Base-by-base conservation (phyloP, 1,140 invertebrate genomes). In the Nomia melanderi region DNA sequence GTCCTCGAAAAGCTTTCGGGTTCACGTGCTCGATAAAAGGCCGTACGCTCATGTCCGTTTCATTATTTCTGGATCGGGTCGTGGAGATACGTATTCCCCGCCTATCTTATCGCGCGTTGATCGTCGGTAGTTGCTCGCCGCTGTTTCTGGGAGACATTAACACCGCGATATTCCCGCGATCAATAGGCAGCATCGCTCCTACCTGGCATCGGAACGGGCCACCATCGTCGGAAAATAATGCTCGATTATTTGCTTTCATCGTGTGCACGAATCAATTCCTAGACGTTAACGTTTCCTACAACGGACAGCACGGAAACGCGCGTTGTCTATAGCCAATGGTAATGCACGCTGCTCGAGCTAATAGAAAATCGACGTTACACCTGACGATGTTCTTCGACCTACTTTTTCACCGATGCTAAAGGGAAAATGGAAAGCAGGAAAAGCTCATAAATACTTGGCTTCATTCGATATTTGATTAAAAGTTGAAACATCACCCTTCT, bases 161-260 rank as follows among this genome's bases (percentile, higher is more conserved):
- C 41, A 17, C 41, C 41, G 41, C 14, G 41, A 44, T 44, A 14
- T 59, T 65, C 72, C n/a, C n/a, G 17, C 53, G 72, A 75, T 75
- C 71, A 39, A 73, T 73, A 73, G 36, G 5, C 12, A 53, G 54
- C 62, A 56, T 29, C 41, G 12, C 39, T 54, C 60, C 60, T 41
- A 25, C 9, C 59, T 50, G 29, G 62, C 57, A 63, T 67, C 25
- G 29, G 44, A 66, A 66, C 54, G 44, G 12, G 39, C 20, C 29
- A 72, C 77, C 81, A 44, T 72, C 56, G 17, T 12, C 29, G 41
- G 7, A 44, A 63, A 64, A 69, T 67, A 54, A 80, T 39, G 5
- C 20, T 36, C 60, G 31, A 31, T 69, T 44, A 25, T n/a, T n/a
- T n/a, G 20, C 36, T 29, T 50, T 23, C 31, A 25, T 14, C 29